Percentiles rank a stretch among this genome's conserved stretches.
Conservation (phyloP, 2,113 vertebrate genomes). For the Ictalurus punctatus region DNA sequence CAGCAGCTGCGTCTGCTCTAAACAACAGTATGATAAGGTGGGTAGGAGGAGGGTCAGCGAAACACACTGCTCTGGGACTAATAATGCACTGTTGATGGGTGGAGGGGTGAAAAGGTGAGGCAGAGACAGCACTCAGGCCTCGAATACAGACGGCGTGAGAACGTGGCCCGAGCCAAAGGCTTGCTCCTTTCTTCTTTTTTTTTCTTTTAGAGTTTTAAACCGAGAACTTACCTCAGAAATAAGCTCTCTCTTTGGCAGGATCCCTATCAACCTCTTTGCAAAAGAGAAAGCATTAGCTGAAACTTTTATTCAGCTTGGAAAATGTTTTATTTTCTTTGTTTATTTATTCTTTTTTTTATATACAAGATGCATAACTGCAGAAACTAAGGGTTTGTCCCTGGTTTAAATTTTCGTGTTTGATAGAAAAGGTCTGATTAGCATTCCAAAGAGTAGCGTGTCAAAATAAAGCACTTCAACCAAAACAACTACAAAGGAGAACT, state of each 20-base stretch:
- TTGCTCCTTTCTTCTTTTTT: not conserved
- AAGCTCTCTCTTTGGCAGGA: not conserved
- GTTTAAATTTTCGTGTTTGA: not conserved
- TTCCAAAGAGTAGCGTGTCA: not conserved
- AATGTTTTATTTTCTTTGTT: not conserved
- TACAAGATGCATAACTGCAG: not conserved
- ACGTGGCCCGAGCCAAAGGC: not conserved
- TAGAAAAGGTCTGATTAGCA: slow-evolving; percentile 7
- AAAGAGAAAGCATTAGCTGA: not conserved
- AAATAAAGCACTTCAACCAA: slow-evolving; percentile 5
- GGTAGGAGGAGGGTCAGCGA: slow-evolving; percentile 25
- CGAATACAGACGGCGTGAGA: not conserved
- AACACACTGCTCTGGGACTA: slow-evolving; percentile 38
- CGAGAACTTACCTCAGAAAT: not conserved
- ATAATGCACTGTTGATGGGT: slow-evolving; percentile 43
- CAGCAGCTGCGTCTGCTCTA: slow-evolving; percentile 42
- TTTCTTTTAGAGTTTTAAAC: not conserved
- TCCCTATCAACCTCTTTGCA: not conserved
- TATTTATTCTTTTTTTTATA: not conserved
- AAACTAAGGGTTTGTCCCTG: not conserved
- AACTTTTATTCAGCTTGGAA: slow-evolving; percentile 4
- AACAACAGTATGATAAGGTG: slow-evolving; percentile 29
- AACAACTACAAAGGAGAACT: not conserved
- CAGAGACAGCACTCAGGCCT: not conserved
- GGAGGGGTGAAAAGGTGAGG: slow-evolving; percentile 8